Evolutionary conservation across 2,797 vertebrate species (phyloP).

Genomic region (Melanotaenia nigrans): DNA sequence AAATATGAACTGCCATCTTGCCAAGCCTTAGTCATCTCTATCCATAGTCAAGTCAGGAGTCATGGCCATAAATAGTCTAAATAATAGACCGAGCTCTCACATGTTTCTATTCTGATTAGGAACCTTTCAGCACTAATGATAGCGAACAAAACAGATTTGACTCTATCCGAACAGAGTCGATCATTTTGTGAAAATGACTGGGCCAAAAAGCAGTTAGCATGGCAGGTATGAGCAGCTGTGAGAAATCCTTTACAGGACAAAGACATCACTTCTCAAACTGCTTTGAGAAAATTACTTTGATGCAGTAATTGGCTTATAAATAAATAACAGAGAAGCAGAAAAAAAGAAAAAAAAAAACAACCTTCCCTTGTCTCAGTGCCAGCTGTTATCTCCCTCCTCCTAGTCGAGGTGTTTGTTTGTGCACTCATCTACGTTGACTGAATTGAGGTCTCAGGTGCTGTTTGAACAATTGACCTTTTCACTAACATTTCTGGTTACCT

Average conservation of each 20-base stretch:
- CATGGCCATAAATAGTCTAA: slow-evolving; percentile 48
- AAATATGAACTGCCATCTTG: slow-evolving; percentile 54
- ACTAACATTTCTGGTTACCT: slow-evolving; percentile 38
- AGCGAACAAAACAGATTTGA: slow-evolving; percentile 34
- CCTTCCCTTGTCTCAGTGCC: neutral
- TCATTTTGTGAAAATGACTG: slow-evolving; percentile 43
- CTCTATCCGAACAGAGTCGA: slow-evolving; percentile 35
- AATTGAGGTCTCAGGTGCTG: slow-evolving; percentile 40
- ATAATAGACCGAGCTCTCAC: slow-evolving; percentile 48
- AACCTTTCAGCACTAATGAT: slow-evolving; percentile 45
- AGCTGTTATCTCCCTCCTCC: slow-evolving; percentile 3
- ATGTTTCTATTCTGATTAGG: slow-evolving; percentile 50
- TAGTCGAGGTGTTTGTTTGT: slow-evolving; percentile 16
- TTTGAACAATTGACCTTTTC: slow-evolving; percentile 47
- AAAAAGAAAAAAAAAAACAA: neutral
- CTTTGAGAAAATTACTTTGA: slow-evolving; percentile 44
- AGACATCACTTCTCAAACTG: slow-evolving; percentile 40
- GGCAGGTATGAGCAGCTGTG: slow-evolving; percentile 39
- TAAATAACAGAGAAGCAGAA: slow-evolving; percentile 33
- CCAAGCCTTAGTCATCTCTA: slow-evolving; percentile 38
- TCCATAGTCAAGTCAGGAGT: slow-evolving; percentile 35
- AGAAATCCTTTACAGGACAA: slow-evolving; percentile 43
- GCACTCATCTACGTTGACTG: slow-evolving; percentile 8
- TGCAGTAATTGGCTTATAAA: slow-evolving; percentile 53
- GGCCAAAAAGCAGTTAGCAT: slow-evolving; percentile 25